Percentiles rank a stretch among this genome's conserved stretches.
Evolutionary conservation across 2,113 vertebrate species (phyloP).

Genomic region (Periophthalmodon schlosseri): DNA sequence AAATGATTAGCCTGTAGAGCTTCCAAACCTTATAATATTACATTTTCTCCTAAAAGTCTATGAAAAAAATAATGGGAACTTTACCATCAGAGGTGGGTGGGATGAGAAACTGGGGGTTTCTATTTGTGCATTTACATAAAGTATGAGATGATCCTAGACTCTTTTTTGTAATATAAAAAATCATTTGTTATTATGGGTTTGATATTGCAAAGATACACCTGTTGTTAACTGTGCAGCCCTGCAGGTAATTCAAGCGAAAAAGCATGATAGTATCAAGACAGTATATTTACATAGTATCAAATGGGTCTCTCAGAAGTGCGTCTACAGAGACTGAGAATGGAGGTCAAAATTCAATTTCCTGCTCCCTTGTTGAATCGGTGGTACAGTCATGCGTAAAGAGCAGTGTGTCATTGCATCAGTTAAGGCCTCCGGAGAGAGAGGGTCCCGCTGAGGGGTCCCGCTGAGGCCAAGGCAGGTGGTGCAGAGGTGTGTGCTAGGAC

Average conservation of each 20-base stretch:
- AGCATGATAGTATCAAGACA: slow-evolving; percentile 13
- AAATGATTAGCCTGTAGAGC: too few species aligned
- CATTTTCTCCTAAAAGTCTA: too few species aligned
- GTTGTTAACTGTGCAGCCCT: neutral
- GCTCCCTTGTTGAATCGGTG: slow-evolving; percentile 1
- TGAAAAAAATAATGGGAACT: too few species aligned
- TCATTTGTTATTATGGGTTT: neutral
- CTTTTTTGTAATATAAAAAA: neutral
- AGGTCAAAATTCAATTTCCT: slow-evolving; percentile 2
- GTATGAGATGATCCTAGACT: too few species aligned
- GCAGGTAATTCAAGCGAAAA: neutral
- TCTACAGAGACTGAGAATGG: neutral
- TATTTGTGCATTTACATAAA: too few species aligned
- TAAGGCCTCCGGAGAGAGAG: neutral
- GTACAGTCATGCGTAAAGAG: slow-evolving; percentile 9
- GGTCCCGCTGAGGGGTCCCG: neutral
- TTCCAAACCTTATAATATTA: too few species aligned
- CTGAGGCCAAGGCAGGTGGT: neutral
- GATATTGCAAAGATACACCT: neutral
- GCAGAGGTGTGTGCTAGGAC: neutral
- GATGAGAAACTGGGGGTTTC: too few species aligned
- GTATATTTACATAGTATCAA: neutral
- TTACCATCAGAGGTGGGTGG: too few species aligned
- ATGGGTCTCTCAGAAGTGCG: neutral
- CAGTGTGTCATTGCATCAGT: slow-evolving; percentile 2